A percentile compares a stretch with the other conserved stretches of the same genome.
Evolutionary conservation across 1,140 invertebrate species (phyloP).

Genomic region (Drosophila watanabei): DNA sequence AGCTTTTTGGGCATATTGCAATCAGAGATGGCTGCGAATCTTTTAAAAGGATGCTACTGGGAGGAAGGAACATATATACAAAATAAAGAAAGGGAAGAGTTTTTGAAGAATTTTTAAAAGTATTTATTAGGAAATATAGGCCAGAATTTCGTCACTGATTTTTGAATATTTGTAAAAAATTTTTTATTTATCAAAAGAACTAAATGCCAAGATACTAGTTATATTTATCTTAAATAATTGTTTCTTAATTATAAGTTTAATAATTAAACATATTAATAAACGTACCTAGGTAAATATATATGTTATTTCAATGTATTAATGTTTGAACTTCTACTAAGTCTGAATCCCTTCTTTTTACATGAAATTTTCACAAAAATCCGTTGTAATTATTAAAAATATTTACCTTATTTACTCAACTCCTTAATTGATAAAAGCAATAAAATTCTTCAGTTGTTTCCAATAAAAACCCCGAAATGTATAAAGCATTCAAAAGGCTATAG

Average conservation of each 20-base stretch:
- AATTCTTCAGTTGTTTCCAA: neutral
- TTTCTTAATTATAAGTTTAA: too few species aligned
- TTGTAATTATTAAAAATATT: neutral
- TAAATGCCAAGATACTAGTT: too few species aligned
- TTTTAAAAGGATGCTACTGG: slow-evolving; percentile 12
- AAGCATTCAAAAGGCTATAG: neutral
- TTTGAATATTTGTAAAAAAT: too few species aligned
- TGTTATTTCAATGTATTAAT: too few species aligned
- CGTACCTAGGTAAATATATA: too few species aligned
- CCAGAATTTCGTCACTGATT: neutral
- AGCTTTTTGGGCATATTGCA: slow-evolving; percentile 35
- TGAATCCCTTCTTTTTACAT: too few species aligned
- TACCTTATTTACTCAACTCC: neutral
- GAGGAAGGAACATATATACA: neutral
- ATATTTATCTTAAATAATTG: too few species aligned
- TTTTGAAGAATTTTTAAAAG: neutral
- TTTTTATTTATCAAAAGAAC: too few species aligned
- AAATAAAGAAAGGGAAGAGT: too few species aligned
- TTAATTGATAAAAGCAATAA: neutral
- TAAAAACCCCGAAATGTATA: neutral
- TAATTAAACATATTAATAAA: too few species aligned
- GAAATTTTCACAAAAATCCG: neutral
- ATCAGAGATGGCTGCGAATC: slow-evolving; percentile 4
- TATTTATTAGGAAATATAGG: too few species aligned
- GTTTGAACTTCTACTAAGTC: too few species aligned